Evolutionary conservation across 2,113 vertebrate genomes (phyloP).

Genomic region (Nycticryphes semicollaris): DNA sequence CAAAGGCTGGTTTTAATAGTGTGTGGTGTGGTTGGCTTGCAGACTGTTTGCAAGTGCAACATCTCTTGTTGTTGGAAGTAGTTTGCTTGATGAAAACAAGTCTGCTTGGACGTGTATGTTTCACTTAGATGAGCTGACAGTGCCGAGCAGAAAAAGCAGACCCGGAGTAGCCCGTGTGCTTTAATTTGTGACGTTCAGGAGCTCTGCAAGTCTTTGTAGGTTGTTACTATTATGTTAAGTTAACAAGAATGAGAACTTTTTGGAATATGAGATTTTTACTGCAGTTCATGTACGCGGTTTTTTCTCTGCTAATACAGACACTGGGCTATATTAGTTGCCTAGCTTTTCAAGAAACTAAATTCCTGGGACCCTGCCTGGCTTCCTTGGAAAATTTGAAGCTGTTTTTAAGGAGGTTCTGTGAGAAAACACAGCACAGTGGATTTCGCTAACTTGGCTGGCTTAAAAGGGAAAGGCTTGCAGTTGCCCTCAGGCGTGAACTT

Average conservation of each 20-base stretch:
- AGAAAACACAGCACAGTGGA: not conserved
- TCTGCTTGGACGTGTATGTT: not conserved
- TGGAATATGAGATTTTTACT: not conserved
- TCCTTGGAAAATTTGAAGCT: conserved; percentile 23
- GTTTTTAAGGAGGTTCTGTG: conserved; percentile 17
- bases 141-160: not conserved
- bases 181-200: not conserved
- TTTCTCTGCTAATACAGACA: not conserved
- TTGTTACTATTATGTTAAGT: not conserved
- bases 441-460: not conserved
- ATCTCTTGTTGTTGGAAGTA: not conserved
- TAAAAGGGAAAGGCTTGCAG: not conserved
- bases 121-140: not conserved
- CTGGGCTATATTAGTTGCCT: not conserved
- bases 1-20: not conserved
- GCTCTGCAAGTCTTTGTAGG: not conserved
- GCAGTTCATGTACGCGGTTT: not conserved
- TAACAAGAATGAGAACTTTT: not conserved
- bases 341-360: conserved; percentile 16
- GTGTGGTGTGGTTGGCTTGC: accelerated
- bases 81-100: not conserved
- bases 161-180: not conserved
- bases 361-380: conserved; percentile 13
- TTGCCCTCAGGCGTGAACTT: conserved; percentile 37
- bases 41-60: not conserved